Percentiles rank a stretch among this genome's conserved stretches.
Conservation (phyloP, 2,797 vertebrate species). For the Danionella dracula region DNA sequence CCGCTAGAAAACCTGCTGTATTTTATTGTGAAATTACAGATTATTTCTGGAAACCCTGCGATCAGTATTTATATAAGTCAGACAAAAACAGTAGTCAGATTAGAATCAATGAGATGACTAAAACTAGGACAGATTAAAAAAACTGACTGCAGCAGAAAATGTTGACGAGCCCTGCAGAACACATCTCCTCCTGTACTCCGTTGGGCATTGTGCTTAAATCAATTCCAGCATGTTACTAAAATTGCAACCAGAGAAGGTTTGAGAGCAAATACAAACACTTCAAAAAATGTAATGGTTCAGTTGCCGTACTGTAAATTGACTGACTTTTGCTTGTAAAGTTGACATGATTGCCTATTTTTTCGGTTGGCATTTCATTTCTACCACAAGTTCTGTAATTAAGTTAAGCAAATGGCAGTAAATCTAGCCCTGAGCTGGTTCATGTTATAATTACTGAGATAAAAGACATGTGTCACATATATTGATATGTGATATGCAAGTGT, state of each 20-base stretch:
- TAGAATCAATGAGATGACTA: slow-evolving; percentile 41
- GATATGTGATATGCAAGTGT: slow-evolving; percentile 17
- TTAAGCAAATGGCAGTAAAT: slow-evolving; percentile 54
- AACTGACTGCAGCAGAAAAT: slow-evolving; percentile 39
- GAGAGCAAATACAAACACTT: slow-evolving; percentile 59
- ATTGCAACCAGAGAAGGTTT: slow-evolving; percentile 62
- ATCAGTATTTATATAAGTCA: no score
- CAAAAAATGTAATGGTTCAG: slow-evolving; percentile 66
- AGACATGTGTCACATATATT: slow-evolving; percentile 15
- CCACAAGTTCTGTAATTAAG: slow-evolving; percentile 48
- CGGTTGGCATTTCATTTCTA: slow-evolving; percentile 58
- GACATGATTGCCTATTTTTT: slow-evolving; percentile 60
- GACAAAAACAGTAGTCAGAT: slow-evolving; percentile 45
- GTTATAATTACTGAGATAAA: slow-evolving; percentile 44
- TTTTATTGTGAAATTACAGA: no score
- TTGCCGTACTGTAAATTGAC: slow-evolving; percentile 56
- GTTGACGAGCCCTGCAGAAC: no score
- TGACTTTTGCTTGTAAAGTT: slow-evolving; percentile 43
- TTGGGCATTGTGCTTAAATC: slow-evolving; percentile 59
- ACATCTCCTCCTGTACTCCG: slow-evolving; percentile 51
- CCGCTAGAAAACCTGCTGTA: no score
- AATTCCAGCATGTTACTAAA: slow-evolving; percentile 57
- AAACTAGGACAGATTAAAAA: slow-evolving; percentile 44
- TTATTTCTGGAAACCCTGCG: no score
- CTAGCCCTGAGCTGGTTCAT: slow-evolving; percentile 31